These are phyloP conservation scores for Hipparchia semele DNA, from an alignment of 2,888 invertebrate species.

Conservation along the genomic window DNA sequence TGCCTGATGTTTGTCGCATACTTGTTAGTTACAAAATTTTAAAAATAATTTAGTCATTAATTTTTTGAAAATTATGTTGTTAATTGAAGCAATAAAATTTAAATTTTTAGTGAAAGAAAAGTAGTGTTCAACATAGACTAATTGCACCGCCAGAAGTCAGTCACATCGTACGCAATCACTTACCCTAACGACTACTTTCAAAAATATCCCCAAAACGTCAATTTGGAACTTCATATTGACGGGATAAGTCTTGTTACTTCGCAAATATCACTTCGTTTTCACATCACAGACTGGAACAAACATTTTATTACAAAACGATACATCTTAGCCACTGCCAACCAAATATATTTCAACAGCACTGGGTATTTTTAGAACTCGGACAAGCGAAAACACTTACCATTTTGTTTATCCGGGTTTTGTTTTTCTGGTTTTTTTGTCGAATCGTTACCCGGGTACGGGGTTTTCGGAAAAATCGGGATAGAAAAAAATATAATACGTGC, in stretches of 20 bases:
- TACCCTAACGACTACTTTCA: conserved; percentile 80
- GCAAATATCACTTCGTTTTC: conserved; percentile 60
- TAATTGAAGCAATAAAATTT: not conserved
- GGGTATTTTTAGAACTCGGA: conserved; percentile 45
- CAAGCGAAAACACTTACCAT: conserved; percentile 53
- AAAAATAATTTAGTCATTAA: not conserved
- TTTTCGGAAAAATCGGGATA: conserved; percentile 58
- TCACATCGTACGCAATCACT: conserved; percentile 46
- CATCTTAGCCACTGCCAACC: conserved; percentile 33
- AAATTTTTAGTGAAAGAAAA: not conserved
- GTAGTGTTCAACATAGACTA: not conserved
- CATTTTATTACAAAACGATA: conserved; percentile 50
- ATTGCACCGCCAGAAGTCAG: not conserved
- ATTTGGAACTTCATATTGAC: conserved; percentile 79
- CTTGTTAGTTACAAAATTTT: not conserved
- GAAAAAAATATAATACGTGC: conserved; percentile 76
- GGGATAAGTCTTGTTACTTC: conserved; percentile 43
- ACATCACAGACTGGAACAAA: conserved; percentile 68
- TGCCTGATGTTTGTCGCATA: not conserved
- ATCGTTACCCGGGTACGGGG: conserved; percentile 33
- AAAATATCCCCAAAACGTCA: conserved; percentile 78
- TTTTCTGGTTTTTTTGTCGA: conserved; percentile 17
- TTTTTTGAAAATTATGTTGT: not conserved
- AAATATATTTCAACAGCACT: conserved; percentile 49
- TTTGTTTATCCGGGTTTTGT: conserved; percentile 35